A percentile compares a stretch with the other conserved stretches of the same genome.
phyloP scores from a whole-genome alignment of 2,888 invertebrate species.

The Trisateles emortualis region DNA sequence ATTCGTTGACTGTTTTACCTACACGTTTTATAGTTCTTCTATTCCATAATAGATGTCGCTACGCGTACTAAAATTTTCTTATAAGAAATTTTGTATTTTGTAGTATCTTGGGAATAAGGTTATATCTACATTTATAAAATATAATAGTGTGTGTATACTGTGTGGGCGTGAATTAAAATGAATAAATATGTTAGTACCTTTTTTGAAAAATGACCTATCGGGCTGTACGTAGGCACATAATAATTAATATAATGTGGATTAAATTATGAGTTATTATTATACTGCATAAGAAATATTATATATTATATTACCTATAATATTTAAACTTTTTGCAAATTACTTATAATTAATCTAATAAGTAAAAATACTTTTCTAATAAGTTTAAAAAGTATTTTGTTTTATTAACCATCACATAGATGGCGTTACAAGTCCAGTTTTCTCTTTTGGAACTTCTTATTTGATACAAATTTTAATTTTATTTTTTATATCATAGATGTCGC shows the following conservation, averaged over 20 bases:
- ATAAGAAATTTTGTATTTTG: slow-evolving; percentile 8
- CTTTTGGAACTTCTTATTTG: neutral
- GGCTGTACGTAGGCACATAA: too few species aligned
- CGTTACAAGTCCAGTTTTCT: slow-evolving; percentile 32
- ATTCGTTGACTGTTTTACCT: slow-evolving; percentile 70
- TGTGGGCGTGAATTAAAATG: neutral
- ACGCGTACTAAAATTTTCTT: slow-evolving; percentile 27
- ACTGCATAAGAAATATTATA: too few species aligned
- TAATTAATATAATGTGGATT: too few species aligned
- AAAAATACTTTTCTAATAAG: neutral
- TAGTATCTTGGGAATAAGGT: too few species aligned
- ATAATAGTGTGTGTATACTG: too few species aligned
- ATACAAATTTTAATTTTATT: neutral
- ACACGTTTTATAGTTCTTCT: slow-evolving; percentile 51
- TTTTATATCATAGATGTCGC: slow-evolving; percentile 51
- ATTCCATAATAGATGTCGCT: slow-evolving; percentile 68
- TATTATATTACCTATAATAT: too few species aligned
- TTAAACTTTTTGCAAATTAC: too few species aligned
- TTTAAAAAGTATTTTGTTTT: slow-evolving; percentile 17
- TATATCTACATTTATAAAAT: too few species aligned
- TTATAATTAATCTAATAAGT: neutral
- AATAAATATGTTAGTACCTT: slow-evolving; percentile 3
- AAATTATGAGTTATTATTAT: too few species aligned
- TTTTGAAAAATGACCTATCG: too few species aligned
- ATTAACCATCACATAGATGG: slow-evolving; percentile 61